Conservation (phyloP, 1,140 invertebrate species). For the Penaeus chinensis region DNA sequence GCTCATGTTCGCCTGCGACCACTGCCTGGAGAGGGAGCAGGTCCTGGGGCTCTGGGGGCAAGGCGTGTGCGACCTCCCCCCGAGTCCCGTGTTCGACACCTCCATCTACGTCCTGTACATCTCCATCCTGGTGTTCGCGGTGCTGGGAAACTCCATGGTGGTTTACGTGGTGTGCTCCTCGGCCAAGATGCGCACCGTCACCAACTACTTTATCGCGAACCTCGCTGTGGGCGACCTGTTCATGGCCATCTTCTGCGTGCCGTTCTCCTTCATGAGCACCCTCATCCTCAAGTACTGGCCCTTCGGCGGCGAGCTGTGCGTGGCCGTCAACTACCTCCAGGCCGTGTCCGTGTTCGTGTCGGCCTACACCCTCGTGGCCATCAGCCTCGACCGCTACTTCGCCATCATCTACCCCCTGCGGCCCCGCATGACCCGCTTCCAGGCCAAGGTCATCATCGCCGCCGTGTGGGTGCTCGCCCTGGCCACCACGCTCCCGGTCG, state of each 20-base stretch:
- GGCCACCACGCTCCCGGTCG: conserved; percentile 83
- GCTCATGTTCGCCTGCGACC: conserved; percentile 26
- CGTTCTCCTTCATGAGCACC: conserved; percentile 83
- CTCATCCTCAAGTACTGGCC: conserved; percentile 85
- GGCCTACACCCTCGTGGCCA: conserved; percentile 86
- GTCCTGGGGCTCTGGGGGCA: conserved; percentile 32
- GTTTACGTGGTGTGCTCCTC: conserved; percentile 83
- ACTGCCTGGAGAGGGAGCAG: conserved; percentile 30
- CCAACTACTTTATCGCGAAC: conserved; percentile 89
- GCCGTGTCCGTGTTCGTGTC: conserved; percentile 85
- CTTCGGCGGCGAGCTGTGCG: conserved; percentile 82
- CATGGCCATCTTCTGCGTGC: conserved; percentile 87
- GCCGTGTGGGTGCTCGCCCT: conserved; percentile 76
- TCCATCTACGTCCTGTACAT: conserved; percentile 81
- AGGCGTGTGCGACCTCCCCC: conserved; percentile 46
- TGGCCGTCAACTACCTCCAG: conserved; percentile 79
- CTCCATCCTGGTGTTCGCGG: conserved; percentile 78
- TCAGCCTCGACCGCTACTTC: conserved; percentile 87
- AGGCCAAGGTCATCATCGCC: conserved; percentile 78
- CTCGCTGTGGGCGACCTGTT: conserved; percentile 86
- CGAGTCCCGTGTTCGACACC: conserved; percentile 71
- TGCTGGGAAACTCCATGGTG: conserved; percentile 83
- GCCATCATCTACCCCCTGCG: conserved; percentile 88
- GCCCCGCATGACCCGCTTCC: conserved; percentile 80
- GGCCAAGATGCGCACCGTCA: conserved; percentile 85